Conservation (phyloP, 2,888 invertebrate genomes). For the Epistrophe eligans region DNA sequence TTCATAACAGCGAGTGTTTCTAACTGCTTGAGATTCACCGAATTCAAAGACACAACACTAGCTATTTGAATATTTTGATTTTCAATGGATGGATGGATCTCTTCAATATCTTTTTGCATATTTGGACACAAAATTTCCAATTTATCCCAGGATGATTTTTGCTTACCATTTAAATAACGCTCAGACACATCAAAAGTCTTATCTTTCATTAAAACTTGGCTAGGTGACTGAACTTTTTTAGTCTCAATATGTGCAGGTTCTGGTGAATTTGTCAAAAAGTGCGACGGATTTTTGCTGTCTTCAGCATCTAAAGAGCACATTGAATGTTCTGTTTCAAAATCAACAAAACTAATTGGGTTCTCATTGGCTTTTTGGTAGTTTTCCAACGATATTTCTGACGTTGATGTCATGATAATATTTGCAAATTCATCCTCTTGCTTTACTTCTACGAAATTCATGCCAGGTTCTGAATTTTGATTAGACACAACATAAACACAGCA, state of each 20-base stretch:
- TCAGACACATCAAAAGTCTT: no score
- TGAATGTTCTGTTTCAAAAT: no score
- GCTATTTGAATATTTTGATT: not conserved
- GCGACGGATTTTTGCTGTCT: not conserved
- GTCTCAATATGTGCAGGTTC: not conserved
- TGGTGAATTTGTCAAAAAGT: not conserved
- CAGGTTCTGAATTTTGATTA: not conserved
- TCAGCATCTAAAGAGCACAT: not conserved
- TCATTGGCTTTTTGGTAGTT: not conserved
- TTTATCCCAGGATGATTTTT: constrained; percentile 37
- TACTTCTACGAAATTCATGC: not conserved
- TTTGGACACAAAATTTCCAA: constrained; percentile 41
- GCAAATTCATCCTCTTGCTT: not conserved
- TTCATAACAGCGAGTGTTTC: not conserved
- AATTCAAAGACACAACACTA: no score
- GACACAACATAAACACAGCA: constrained; percentile 28
- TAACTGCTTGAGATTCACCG: not conserved
- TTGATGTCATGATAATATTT: not conserved
- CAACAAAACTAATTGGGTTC: not conserved
- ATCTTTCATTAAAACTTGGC: not conserved
- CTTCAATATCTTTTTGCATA: constrained; percentile 22
- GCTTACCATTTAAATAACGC: no score
- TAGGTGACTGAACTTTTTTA: no score
- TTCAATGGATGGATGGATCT: not conserved
- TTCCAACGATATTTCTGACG: not conserved